Percentiles rank a stretch among this genome's conserved stretches.
Conservation (phyloP, 1,140 invertebrate genomes). For the Aphis craccivora region DNA sequence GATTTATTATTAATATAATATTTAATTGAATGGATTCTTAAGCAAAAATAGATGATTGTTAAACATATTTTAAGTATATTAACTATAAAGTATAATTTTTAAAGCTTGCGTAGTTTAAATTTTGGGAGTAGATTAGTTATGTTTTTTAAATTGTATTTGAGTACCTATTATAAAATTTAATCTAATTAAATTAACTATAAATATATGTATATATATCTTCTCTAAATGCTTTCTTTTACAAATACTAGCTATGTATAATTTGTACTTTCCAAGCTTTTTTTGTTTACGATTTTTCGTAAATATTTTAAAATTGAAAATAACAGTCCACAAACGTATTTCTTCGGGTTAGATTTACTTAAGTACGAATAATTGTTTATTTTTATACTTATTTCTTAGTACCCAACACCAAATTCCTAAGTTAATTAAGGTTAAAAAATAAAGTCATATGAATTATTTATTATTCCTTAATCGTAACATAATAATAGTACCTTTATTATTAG, state of each 20-base stretch:
- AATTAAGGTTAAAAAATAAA: background rate
- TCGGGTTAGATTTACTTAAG: background rate
- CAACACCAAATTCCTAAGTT: background rate
- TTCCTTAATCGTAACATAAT: background rate
- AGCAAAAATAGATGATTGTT: background rate
- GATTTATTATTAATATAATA: background rate
- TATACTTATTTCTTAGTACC: background rate
- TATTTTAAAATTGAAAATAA: background rate
- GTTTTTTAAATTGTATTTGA: background rate
- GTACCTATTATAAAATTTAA: background rate
- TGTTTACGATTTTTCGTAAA: background rate
- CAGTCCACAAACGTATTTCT: background rate
- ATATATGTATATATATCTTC: background rate
- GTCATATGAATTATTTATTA: slow-evolving; percentile 28
- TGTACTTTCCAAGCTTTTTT: background rate
- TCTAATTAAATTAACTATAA: background rate
- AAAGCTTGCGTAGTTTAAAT: background rate
- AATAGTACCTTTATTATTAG: background rate
- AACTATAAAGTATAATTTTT: background rate
- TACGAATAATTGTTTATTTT: background rate
- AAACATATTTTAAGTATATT: background rate
- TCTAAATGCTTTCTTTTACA: background rate
- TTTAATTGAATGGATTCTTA: background rate
- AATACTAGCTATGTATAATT: background rate
- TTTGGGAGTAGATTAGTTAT: background rate